Evolutionary conservation across 2,113 vertebrate species (phyloP).

Genomic region (Leptosomus discolor): DNA sequence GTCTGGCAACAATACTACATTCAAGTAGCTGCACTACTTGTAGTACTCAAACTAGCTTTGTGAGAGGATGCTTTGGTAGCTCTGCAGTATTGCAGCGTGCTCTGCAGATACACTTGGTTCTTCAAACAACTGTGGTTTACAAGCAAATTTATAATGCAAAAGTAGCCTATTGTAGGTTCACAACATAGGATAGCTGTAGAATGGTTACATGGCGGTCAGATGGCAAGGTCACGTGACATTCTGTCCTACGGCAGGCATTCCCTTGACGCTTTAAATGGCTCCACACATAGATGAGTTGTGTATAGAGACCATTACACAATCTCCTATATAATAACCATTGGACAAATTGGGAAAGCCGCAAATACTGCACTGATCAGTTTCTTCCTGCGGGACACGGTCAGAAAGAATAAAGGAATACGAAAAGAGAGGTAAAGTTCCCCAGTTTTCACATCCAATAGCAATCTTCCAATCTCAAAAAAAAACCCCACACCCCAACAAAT

Average conservation of each 20-base stretch:
- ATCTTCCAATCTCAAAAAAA: constrained; percentile 12
- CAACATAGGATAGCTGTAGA: not conserved
- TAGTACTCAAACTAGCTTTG: not conserved
- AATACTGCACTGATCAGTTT: not conserved
- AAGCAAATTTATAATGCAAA: not conserved
- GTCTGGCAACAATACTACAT: not conserved
- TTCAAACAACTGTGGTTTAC: not conserved
- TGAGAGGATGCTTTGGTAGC: not conserved
- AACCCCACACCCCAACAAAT: not conserved
- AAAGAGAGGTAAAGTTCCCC: not conserved
- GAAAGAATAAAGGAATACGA: not conserved
- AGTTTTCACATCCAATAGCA: not conserved
- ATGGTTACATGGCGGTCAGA: not conserved
- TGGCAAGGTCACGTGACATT: not conserved
- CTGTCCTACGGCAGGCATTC: not conserved
- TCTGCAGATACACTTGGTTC: not conserved
- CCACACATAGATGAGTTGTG: not conserved
- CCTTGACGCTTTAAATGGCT: not conserved
- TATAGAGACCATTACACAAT: not conserved
- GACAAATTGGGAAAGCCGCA: not conserved
- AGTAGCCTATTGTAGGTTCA: not conserved
- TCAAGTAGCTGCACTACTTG: not conserved
- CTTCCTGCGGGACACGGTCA: not conserved
- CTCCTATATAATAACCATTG: not conserved
- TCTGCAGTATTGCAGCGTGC: not conserved